Evolutionary conservation across 2,113 vertebrate species (phyloP).

Genomic region (Monarcha castaneiventris): DNA sequence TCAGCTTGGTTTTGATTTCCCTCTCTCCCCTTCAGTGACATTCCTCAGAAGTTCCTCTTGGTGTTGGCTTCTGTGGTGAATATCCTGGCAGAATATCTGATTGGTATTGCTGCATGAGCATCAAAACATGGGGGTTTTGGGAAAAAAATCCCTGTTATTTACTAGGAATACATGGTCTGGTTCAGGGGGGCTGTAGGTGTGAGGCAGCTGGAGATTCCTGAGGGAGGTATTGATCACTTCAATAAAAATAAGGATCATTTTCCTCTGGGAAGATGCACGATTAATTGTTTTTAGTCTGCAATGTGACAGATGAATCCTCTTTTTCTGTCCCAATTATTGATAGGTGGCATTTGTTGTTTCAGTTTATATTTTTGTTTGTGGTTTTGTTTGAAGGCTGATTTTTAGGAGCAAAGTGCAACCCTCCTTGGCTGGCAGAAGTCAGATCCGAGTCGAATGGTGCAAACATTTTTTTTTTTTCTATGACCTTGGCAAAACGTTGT

Average conservation of each 20-base stretch:
- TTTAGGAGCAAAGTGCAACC: not conserved
- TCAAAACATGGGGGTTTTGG: fast-evolving
- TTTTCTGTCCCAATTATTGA: not conserved
- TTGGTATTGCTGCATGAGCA: not conserved
- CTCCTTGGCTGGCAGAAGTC: not conserved
- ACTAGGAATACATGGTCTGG: not conserved
- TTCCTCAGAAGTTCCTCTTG: not conserved
- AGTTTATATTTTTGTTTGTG: not conserved
- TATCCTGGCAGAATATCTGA: not conserved
- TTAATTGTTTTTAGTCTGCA: not conserved
- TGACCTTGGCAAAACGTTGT: conserved; percentile 79
- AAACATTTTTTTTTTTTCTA: not conserved
- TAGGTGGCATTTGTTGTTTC: not conserved
- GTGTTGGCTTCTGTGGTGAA: not conserved
- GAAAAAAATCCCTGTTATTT: fast-evolving
- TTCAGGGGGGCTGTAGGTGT: not conserved
- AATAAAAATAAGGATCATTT: not conserved
- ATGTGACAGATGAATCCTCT: not conserved
- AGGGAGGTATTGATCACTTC: not conserved
- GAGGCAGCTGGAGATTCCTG: not conserved
- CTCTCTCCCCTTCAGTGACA: not conserved
- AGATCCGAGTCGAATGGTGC: not conserved
- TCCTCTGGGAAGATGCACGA: not conserved
- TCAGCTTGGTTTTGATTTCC: not conserved
- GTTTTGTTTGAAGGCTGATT: not conserved